A percentile compares a stretch with the other conserved stretches of the same genome.
These are phyloP conservation scores for Cryptophagus acutangulus DNA, from an alignment of 2,888 invertebrate genomes.

Conservation along the genomic window DNA sequence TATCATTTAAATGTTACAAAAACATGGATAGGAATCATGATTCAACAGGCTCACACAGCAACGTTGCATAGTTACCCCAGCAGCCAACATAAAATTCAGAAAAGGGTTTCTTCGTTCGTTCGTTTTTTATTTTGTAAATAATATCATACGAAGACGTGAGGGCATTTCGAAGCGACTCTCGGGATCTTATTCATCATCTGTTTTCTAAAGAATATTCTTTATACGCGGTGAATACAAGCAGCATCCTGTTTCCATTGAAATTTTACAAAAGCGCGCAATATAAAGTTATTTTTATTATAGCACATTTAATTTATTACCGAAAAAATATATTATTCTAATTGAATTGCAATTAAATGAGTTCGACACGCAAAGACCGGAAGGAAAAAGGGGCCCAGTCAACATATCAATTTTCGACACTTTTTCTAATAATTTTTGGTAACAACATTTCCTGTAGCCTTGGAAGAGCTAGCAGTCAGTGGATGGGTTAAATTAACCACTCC, in stretches of 20 bases:
- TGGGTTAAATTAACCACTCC: constrained; percentile 27
- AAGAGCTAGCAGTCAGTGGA: too few species aligned
- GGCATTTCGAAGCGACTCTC: constrained; percentile 28
- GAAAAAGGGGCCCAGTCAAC: constrained; percentile 5
- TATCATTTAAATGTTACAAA: constrained; percentile 42
- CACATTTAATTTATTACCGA: too few species aligned
- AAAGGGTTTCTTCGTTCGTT: constrained; percentile 21
- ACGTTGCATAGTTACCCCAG: constrained; percentile 16
- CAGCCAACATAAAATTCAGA: constrained; percentile 21
- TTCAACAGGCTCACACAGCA: constrained; percentile 25
- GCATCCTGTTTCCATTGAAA: constrained; percentile 25
- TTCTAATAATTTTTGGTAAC: constrained; percentile 4
- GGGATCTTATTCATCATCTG: constrained; percentile 34
- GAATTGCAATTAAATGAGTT: background rate
- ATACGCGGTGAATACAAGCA: constrained; percentile 24
- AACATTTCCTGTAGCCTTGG: constrained; percentile 27
- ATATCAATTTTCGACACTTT: constrained; percentile 12
- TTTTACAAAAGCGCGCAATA: constrained; percentile 18
- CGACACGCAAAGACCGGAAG: background rate
- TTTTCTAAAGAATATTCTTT: constrained; percentile 31
- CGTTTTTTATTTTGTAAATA: constrained; percentile 28
- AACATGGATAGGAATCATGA: constrained; percentile 32
- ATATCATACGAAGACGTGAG: constrained; percentile 33
- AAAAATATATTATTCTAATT: constrained; percentile 1
- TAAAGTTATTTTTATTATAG: constrained; percentile 21